A percentile compares a stretch with the other conserved stretches of the same genome.
Evolutionary conservation across 1,140 invertebrate genomes (phyloP).

Genomic region (Cydia strobilella): DNA sequence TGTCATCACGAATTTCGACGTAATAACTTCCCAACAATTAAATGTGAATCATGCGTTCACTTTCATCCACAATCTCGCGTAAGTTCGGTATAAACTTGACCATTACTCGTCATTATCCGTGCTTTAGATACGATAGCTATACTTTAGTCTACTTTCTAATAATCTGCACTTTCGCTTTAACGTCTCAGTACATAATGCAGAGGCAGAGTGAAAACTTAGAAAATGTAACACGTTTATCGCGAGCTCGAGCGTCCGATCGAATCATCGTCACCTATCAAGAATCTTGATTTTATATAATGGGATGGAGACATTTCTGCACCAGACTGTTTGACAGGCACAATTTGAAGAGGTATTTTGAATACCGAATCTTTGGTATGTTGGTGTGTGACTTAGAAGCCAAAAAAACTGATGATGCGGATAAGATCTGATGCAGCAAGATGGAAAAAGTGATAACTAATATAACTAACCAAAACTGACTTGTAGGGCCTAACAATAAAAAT

Average conservation of each 20-base stretch:
- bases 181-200: slow-evolving; percentile 20
- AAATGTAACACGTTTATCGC: slow-evolving; percentile 37
- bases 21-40: slow-evolving; percentile 19
- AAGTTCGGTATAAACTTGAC: slow-evolving; percentile 25
- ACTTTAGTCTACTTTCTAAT: slow-evolving; percentile 47
- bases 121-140: slow-evolving; percentile 27
- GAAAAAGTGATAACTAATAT: too few species aligned
- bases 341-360: background rate
- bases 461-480: too few species aligned
- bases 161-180: slow-evolving; percentile 47
- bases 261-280: slow-evolving; percentile 10
- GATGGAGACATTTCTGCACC: background rate
- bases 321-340: background rate
- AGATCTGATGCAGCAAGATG: too few species aligned
- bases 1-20: background rate
- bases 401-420: too few species aligned
- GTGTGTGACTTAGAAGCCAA: too few species aligned
- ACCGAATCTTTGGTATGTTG: too few species aligned
- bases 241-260: slow-evolving; percentile 29
- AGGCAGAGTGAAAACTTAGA: slow-evolving; percentile 45
- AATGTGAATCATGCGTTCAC: slow-evolving; percentile 12
- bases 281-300: slow-evolving; percentile 2
- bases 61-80: slow-evolving; percentile 22
- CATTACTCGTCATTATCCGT: slow-evolving; percentile 17
- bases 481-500: too few species aligned